A percentile compares a stretch with the other conserved stretches of the same genome.
phyloP scores from a whole-genome alignment of 1,140 invertebrate genomes.

The Drosophila arawakana region DNA sequence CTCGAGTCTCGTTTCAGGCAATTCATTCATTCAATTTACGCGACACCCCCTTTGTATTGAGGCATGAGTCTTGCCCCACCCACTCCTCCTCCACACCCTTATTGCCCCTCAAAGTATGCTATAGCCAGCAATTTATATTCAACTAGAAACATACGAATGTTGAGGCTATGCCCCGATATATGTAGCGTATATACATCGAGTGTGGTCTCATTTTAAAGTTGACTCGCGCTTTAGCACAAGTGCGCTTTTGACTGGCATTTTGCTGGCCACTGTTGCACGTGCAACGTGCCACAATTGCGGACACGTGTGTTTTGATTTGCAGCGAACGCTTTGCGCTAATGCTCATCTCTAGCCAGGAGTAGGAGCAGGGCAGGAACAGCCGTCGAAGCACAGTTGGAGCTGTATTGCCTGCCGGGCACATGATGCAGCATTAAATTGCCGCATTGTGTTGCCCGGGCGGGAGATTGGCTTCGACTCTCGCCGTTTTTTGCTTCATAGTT shows the following conservation, averaged over 20 bases:
- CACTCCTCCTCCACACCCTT: background rate
- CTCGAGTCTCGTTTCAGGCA: slow-evolving; percentile 59
- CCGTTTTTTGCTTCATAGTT: background rate
- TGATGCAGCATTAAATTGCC: slow-evolving; percentile 84
- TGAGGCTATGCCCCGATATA: slow-evolving; percentile 4
- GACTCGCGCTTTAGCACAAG: slow-evolving; percentile 63
- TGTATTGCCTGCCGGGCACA: slow-evolving; percentile 71
- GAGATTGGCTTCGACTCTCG: slow-evolving; percentile 44
- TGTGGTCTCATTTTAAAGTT: slow-evolving; percentile 64
- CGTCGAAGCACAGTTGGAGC: slow-evolving; percentile 12
- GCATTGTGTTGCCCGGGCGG: slow-evolving; percentile 78
- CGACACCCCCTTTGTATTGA: slow-evolving; percentile 74
- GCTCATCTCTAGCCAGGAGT: slow-evolving; percentile 34
- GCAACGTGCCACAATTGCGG: slow-evolving; percentile 82
- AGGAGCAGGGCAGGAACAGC: slow-evolving; percentile 22
- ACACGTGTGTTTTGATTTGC: slow-evolving; percentile 84
- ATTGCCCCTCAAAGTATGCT: slow-evolving; percentile 2
- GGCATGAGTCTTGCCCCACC: slow-evolving; percentile 20
- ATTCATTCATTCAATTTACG: slow-evolving; percentile 83
- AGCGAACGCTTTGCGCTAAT: slow-evolving; percentile 76
- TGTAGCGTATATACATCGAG: background rate
- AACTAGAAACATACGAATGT: slow-evolving; percentile 17
- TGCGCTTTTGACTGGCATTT: slow-evolving; percentile 80
- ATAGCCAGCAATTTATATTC: slow-evolving; percentile 47
- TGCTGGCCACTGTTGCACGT: slow-evolving; percentile 73